These are phyloP conservation scores for Pseudochirops corinnae DNA, from an alignment of 2,797 vertebrate genomes.

Conservation along the genomic window DNA sequence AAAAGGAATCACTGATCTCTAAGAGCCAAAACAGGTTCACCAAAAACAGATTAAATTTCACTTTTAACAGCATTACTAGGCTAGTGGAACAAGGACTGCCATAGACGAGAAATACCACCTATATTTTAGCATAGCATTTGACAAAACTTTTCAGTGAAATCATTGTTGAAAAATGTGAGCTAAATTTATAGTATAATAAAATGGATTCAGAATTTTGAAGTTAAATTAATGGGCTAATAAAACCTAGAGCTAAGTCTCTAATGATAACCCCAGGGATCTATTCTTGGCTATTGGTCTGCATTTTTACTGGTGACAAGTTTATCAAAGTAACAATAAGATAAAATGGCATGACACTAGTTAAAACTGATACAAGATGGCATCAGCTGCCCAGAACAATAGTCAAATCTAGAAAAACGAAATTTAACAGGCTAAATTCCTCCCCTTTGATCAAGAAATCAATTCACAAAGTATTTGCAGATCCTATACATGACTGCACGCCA, in stretches of 20 bases:
- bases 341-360: background rate
- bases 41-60: background rate
- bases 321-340: background rate
- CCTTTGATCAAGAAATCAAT: too few species aligned
- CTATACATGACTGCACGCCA: too few species aligned
- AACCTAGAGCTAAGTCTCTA: background rate
- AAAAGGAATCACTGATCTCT: background rate
- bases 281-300: background rate
- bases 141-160: background rate
- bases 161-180: background rate
- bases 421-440: background rate
- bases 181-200: background rate
- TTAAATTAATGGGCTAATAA: background rate
- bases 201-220: background rate
- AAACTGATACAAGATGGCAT: background rate
- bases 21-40: background rate
- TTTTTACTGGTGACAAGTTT: background rate
- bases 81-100: background rate
- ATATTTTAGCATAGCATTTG: background rate
- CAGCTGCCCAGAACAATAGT: background rate
- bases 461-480: too few species aligned
- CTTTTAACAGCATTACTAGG: background rate
- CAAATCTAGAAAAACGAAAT: background rate
- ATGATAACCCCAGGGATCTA: background rate
- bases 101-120: background rate